Conservation (phyloP, 2,113 vertebrate species). For the Xiphophorus hellerii region DNA sequence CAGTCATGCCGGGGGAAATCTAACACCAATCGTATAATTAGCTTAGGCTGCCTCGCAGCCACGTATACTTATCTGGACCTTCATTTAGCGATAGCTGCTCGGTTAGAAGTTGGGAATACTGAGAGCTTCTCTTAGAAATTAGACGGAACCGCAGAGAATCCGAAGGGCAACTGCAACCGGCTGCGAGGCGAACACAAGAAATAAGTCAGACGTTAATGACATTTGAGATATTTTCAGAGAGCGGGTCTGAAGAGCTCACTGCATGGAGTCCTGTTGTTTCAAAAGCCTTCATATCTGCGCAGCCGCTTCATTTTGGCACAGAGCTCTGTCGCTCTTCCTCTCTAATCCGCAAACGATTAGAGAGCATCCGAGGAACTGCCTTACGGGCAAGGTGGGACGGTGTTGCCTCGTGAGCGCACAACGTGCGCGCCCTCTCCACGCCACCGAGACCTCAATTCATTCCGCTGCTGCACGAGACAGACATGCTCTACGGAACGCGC, state of each 20-base stretch:
- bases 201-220: not conserved
- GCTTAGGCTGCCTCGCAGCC: slow-evolving; percentile 52
- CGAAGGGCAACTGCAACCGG: not conserved
- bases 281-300: not conserved
- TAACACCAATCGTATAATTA: slow-evolving; percentile 61
- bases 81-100: not conserved
- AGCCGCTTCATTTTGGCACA: not conserved
- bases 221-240: too few relatives aligned
- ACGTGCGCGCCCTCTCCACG: slow-evolving; percentile 41
- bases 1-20: slow-evolving; percentile 30
- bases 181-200: not conserved
- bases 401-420: slow-evolving; percentile 54
- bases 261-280: not conserved
- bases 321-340: slow-evolving; percentile 4
- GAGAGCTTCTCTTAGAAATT: not conserved
- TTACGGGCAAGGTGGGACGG: slow-evolving; percentile 45
- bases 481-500: slow-evolving; percentile 27
- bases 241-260: not conserved
- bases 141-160: not conserved
- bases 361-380: slow-evolving; percentile 64
- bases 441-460: slow-evolving; percentile 45
- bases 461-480: slow-evolving; percentile 32
- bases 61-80: slow-evolving; percentile 18
- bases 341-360: not conserved
- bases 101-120: not conserved